Base-by-base conservation (phyloP, 2,113 vertebrate genomes). In the Oncorhynchus masou region DNA sequence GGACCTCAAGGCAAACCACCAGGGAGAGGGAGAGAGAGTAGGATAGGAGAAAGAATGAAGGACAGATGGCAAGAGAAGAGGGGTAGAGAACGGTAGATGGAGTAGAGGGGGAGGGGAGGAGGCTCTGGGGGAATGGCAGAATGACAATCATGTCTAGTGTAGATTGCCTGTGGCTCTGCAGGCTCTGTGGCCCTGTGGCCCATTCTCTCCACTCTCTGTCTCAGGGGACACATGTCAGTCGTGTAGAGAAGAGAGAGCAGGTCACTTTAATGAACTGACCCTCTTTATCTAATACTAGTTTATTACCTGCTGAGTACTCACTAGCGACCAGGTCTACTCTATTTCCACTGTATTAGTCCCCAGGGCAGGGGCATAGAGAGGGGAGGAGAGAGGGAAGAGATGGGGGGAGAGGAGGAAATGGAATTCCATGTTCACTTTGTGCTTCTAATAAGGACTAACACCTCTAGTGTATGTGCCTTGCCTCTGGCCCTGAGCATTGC, bases 291-390 rank as follows among this genome's bases (percentile, higher is more conserved):
- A 88, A 76, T 81, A 76, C 78, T 71, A 13, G 83, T 81, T 87
- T 88, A 89, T 87, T 87, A 90, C 85, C 87, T 82, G 85, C 81
- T 79, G 83, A 91, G 84, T 80, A 88, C 79, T 71, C 70, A 77
- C 83, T 80, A 72, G 8, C 51, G 77, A 87, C 59, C 9, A 2
- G 74, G 77, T 16, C 39, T 22, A 39, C 66, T 81, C 68, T 67
- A 68, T 83, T 85, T 83, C 82, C 74, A 84, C 64, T 4, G 74
- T 69, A 15, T 76, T 82, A 81, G 75, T 82, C 82, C 80, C 80
- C 57, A 39, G 75, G 81, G 79, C 59, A 12, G 20, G n/a, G 67
- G 11, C 15, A n/a, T 48, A 16, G 39, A 13, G 12, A 9, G 31
- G 31, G 45, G 25, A 66, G 3, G 7, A 5, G 8, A 48, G 5